Evolutionary conservation across 2,113 vertebrate genomes (phyloP), one percentile per base, ranked within the genome.

Genomic region (Microtus pennsylvanicus): DNA sequence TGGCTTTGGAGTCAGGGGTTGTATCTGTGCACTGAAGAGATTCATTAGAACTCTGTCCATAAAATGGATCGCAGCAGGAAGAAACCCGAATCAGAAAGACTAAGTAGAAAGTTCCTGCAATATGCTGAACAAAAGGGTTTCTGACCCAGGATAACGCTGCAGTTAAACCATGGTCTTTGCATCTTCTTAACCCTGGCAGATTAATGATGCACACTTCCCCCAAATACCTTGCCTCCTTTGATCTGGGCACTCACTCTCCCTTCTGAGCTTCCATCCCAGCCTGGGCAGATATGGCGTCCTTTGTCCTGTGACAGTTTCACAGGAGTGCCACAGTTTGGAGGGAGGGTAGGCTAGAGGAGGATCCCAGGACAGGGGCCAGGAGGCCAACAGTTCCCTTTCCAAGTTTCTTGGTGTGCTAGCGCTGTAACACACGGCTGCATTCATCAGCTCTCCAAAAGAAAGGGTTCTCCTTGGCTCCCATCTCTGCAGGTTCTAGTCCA

Each of bases 151-250:
- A 87, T 86, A 94, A 95, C 70, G 45, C 52, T 63, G 11, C 52
- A 81, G 87, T 95, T 95, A 89, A 96, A 89, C 83, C 58, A 4
- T 75, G 67, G 19, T 92, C 77, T 92, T 90, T 55, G 58, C 52
- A 93, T 95, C 91, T 90, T 74, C 94, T 94, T 87, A 93, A 93
- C 19, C 75, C 93, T 74, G 45, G 94, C 92, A 90, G 12, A 80
- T 85, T 94, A 93, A 89, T 12, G 82, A 70, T 30, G 35, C 87
- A 35, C 19, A 95, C 28, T 87, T 33, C 28, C 77, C 30, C 35
- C 65, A 86, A 83, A 92, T 87, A 45, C 80, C 30, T 70, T 72
- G n/a, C 33, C 52, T 11, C 42, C 88, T 86, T 69, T 58, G 35
- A 45, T 83, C 91, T 91, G 0, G 77, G 80, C 65, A 83, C 69